Conservation (phyloP, 2,888 invertebrate species). For the Laothoe populi region DNA sequence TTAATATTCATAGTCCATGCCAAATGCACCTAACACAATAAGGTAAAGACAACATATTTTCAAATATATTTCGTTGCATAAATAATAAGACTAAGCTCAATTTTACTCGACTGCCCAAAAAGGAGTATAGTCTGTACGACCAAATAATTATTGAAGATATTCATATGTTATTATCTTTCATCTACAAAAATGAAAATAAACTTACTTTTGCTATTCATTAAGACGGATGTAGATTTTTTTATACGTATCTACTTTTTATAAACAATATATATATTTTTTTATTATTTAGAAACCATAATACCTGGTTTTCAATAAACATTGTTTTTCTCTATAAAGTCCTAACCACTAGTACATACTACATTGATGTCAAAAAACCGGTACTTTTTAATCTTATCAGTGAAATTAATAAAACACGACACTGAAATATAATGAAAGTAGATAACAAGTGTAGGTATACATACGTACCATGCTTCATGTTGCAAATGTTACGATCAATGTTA, state of each 20-base stretch:
- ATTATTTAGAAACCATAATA: too few relatives aligned
- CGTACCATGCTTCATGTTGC: background rate
- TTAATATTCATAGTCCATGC: background rate
- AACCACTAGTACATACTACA: background rate
- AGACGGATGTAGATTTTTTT: too few relatives aligned
- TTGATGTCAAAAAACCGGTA: background rate
- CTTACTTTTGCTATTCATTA: too few relatives aligned
- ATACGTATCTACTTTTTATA: too few relatives aligned
- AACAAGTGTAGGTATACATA: background rate
- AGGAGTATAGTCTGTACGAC: too few relatives aligned
- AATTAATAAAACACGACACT: background rate
- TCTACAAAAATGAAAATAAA: too few relatives aligned
- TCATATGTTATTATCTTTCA: too few relatives aligned
- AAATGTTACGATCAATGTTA: background rate
- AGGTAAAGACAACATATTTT: background rate
- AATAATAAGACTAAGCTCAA: too few relatives aligned
- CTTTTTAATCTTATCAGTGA: background rate
- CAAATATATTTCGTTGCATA: background rate
- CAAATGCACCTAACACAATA: background rate
- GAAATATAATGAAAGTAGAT: slow-evolving; percentile 8
- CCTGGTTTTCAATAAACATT: background rate
- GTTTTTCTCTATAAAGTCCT: background rate
- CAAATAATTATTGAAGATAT: too few relatives aligned
- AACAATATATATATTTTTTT: too few relatives aligned
- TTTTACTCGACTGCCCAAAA: too few relatives aligned